A percentile compares a stretch with the other conserved stretches of the same genome.
These are phyloP conservation scores for Meandrina meandrites DNA, from an alignment of 92 coral and sea anemone species.

Conservation along the genomic window DNA sequence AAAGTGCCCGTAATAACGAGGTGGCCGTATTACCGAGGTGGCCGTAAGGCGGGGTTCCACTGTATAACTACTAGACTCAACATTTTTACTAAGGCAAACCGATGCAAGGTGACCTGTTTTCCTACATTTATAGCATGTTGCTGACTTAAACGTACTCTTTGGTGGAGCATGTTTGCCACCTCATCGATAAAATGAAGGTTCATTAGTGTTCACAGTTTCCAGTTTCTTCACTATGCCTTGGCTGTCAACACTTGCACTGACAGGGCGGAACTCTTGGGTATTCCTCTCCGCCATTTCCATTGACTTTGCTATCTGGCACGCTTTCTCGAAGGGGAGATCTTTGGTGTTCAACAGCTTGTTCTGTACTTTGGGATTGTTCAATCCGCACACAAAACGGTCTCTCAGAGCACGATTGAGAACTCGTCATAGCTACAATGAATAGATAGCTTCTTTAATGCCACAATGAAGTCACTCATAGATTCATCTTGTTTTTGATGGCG, in stretches of 20 bases:
- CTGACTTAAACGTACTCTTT: neutral
- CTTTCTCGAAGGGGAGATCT: slow-evolving; percentile 52
- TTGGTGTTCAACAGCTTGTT: slow-evolving; percentile 47
- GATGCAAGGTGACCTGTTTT: too few species aligned
- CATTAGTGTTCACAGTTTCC: neutral
- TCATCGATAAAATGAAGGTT: neutral
- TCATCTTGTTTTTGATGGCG: slow-evolving; percentile 49
- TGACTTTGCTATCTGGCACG: slow-evolving; percentile 55
- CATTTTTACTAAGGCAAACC: too few species aligned
- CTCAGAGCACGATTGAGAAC: slow-evolving; percentile 40
- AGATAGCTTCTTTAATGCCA: slow-evolving; percentile 57
- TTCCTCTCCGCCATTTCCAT: slow-evolving; percentile 73
- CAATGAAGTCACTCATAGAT: slow-evolving; percentile 47
- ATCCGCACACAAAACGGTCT: slow-evolving; percentile 68
- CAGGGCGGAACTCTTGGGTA: slow-evolving; percentile 59
- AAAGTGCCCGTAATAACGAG: too few species aligned
- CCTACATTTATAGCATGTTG: too few species aligned
- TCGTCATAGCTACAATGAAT: slow-evolving; percentile 62
- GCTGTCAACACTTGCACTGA: neutral
- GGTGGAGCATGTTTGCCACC: neutral
- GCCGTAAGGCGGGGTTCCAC: too few species aligned
- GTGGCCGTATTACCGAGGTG: too few species aligned
- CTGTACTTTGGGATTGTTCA: slow-evolving; percentile 39
- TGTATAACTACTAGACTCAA: too few species aligned
- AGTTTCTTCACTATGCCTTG: neutral